Percentiles rank a stretch among this genome's conserved stretches.
These are phyloP conservation scores for Lepidurus arcticus DNA, from an alignment of 1,140 invertebrate species.

Conservation along the genomic window DNA sequence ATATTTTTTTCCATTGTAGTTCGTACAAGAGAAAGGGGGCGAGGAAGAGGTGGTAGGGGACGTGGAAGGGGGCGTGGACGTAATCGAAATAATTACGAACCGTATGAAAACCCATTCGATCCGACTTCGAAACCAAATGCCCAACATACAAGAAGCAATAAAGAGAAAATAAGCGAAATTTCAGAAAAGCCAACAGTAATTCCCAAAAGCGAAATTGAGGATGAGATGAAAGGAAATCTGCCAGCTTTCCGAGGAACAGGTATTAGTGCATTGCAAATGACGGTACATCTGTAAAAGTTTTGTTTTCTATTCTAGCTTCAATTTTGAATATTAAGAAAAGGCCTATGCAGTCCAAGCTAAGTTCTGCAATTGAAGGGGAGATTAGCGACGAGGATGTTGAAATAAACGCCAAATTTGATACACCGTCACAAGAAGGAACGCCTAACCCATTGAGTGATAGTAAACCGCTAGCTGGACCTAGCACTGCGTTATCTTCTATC, in stretches of 20 bases:
- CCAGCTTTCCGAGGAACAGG: constrained; percentile 22
- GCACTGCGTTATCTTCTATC: background rate
- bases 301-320: background rate
- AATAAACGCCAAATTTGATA: background rate
- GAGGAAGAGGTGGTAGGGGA: constrained; percentile 28
- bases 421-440: background rate
- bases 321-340: background rate
- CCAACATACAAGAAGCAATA: background rate
- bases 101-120: background rate
- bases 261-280: background rate
- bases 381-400: background rate
- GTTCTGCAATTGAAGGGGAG: background rate
- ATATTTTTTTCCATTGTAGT: background rate
- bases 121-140: background rate
- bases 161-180: background rate
- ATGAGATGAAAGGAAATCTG: constrained; percentile 27
- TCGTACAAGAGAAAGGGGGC: background rate
- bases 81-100: background rate
- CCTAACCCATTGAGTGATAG: background rate
- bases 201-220: background rate
- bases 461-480: background rate
- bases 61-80: background rate
- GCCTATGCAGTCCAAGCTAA: background rate
- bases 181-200: background rate
- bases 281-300: background rate